A percentile compares a stretch with the other conserved stretches of the same genome.
Conservation (phyloP, 2,888 invertebrate genomes). For the Aricia artaxerxes region DNA sequence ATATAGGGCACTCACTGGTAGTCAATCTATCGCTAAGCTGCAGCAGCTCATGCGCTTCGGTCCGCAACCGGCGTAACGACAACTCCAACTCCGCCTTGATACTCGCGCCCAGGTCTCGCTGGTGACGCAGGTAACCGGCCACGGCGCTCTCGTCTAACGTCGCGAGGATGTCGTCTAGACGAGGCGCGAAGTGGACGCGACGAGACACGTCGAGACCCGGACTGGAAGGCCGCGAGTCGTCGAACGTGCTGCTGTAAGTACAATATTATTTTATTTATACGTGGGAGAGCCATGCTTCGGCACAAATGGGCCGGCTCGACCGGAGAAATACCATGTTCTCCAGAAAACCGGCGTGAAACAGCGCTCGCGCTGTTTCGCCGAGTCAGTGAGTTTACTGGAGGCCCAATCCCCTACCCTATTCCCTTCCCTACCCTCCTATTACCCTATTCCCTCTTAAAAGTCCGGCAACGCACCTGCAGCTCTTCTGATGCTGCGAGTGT, state of each 20-base stretch:
- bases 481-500: too few species aligned
- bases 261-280: neutral
- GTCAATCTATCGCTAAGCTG: slow-evolving; percentile 74
- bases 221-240: slow-evolving; percentile 52
- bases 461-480: too few species aligned
- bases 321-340: too few species aligned
- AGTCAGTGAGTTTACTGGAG: too few species aligned
- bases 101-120: slow-evolving; percentile 75
- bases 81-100: slow-evolving; percentile 84
- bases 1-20: slow-evolving; percentile 49
- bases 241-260: slow-evolving; percentile 44
- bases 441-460: too few species aligned
- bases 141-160: slow-evolving; percentile 83
- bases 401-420: too few species aligned
- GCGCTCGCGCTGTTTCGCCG: too few species aligned
- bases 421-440: too few species aligned
- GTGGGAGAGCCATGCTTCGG: too few species aligned
- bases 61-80: slow-evolving; percentile 83
- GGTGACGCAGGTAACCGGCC: slow-evolving; percentile 77
- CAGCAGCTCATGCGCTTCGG: slow-evolving; percentile 86
- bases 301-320: too few species aligned
- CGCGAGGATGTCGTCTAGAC: slow-evolving; percentile 80
- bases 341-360: too few species aligned
- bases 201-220: slow-evolving; percentile 60
- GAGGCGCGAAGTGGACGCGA: slow-evolving; percentile 86